Base-by-base conservation (phyloP, 2,888 invertebrate genomes). In the Alentia gelatinosa region DNA sequence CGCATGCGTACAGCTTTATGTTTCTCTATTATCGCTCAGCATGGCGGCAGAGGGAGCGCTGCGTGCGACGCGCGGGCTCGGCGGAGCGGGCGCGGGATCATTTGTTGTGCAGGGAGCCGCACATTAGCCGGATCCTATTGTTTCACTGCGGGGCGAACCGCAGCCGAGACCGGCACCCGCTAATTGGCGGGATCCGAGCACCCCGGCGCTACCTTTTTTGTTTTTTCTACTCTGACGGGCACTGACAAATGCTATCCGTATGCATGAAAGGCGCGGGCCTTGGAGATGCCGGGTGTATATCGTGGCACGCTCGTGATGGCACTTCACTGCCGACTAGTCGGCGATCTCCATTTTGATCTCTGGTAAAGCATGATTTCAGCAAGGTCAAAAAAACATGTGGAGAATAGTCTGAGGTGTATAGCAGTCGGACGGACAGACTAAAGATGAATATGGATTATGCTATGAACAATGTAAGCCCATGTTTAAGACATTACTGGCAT, bases 101-200 rank as follows among this genome's bases (percentile, higher is more conserved):
- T 79, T 79, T 79, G 79, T 79, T 79, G 79, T 35, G 79, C 37
- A 39, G 79, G 9, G 37, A 26, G 39, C 37, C 79, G n/a, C 79
- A 42, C 86, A 86, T 86, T 86, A 86, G 86, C 86, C 47, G 50
- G 42, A 47, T 86, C 50, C 47, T 86, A 86, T 86, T 86, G 86
- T 86, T 86, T 86, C 86, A 86, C 86, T 35, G 50, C 79, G n/a
- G 83, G 86, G 50, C 47, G 47, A 47, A 35, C 47, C 47, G 47
- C 86, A 30, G 47, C 47, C 86, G 33, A 47, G 86, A 5, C 47
- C 33, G 0, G 33, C 23, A 26, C 23, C 7, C 26, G 15, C 26
- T 86, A 86, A 86, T 86, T 86, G 35, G 47, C 86, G 9, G 47
- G 42, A 86, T 86, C n/a, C 47, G 37, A 35, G 37, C 39, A 9